Base-by-base conservation (phyloP, 2,888 invertebrate genomes). In the Lasius platythorax region DNA sequence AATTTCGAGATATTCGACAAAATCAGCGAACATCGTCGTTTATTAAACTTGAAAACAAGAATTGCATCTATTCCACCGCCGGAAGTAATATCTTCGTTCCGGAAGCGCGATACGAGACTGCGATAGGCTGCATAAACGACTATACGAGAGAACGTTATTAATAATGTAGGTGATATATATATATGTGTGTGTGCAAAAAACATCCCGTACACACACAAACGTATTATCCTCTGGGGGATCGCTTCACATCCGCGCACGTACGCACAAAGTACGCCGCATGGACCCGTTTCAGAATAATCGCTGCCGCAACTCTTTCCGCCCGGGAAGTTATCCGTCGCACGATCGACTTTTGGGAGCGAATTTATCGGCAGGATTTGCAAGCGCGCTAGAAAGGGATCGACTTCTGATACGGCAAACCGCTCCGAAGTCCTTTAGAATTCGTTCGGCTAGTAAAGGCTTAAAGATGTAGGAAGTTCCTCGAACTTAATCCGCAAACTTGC, bases 361-460 rank as follows among this genome's bases (percentile, higher is more conserved):
- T 81, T 81, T 81, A 81, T 81, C 61, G 73, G 37, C 33, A 50
- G 61, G 61, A 73, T 81, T 81, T 81, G 79, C 46, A 73, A 72
- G 79, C 70, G 43, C 58, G 33, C 46, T 33, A 30, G 72, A 81
- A 53, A 53, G 46, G 73, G 18, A 9, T 33, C 61, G 73, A 79
- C 46, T 46, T 23, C 23, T 72, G 61, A 81, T 61, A 81, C 37
- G 79, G 61, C 37, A 12, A 46, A 37, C 61, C 37, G 37, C 61
- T 58, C 67, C 23, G 9, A 73, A 73, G 33, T 61, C 43, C 61
- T 50, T 72, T 81, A 46, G 61, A 73, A 73, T 73, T 73, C 46
- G 12, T 6, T 30, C n/a, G 18, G 18, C 33, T 18, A 43, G 72
- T 11, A 43, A 61, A 61, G 46, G 73, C 40, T 81, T 81, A 73